Evolutionary conservation across 1,140 invertebrate genomes (phyloP).

Genomic region (Eumeta japonica): DNA sequence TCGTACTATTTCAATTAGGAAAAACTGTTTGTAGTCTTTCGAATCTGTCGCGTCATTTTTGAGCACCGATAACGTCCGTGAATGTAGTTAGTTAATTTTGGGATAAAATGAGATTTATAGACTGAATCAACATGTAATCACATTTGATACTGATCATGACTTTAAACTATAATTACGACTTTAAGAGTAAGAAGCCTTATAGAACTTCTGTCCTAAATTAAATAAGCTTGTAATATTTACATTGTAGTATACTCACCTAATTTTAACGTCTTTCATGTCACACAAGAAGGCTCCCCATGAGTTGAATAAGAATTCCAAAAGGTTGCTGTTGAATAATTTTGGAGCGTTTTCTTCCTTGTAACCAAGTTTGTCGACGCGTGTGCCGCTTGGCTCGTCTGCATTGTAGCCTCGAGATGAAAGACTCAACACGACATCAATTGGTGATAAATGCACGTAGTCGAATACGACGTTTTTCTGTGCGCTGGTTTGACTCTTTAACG

Average conservation of each 20-base stretch:
- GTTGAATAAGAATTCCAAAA: slow-evolving; percentile 62
- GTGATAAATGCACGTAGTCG: slow-evolving; percentile 71
- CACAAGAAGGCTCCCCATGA: slow-evolving; percentile 62
- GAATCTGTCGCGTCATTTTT: too few relatives aligned
- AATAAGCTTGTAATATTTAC: too few relatives aligned
- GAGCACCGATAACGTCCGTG: too few relatives aligned
- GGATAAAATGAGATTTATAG: too few relatives aligned
- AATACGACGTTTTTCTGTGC: slow-evolving; percentile 52
- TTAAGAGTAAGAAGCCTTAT: too few relatives aligned
- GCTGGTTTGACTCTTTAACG: slow-evolving; percentile 37
- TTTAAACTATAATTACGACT: too few relatives aligned
- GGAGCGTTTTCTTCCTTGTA: slow-evolving; percentile 54
- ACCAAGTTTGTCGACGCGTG: slow-evolving; percentile 38
- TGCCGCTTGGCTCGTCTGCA: slow-evolving; percentile 39
- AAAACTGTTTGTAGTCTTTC: too few relatives aligned
- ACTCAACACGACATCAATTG: slow-evolving; percentile 67
- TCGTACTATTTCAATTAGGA: too few relatives aligned
- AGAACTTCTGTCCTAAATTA: too few relatives aligned
- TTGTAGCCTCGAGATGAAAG: slow-evolving; percentile 65
- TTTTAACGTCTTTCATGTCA: slow-evolving; percentile 64
- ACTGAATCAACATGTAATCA: too few relatives aligned
- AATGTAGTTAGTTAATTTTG: too few relatives aligned
- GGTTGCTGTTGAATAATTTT: slow-evolving; percentile 52
- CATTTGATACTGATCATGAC: too few relatives aligned
- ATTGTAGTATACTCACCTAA: slow-evolving; percentile 54